A percentile compares a stretch with the other conserved stretches of the same genome.
Conservation (phyloP, 1,140 invertebrate genomes). For the Nephila pilipes region DNA sequence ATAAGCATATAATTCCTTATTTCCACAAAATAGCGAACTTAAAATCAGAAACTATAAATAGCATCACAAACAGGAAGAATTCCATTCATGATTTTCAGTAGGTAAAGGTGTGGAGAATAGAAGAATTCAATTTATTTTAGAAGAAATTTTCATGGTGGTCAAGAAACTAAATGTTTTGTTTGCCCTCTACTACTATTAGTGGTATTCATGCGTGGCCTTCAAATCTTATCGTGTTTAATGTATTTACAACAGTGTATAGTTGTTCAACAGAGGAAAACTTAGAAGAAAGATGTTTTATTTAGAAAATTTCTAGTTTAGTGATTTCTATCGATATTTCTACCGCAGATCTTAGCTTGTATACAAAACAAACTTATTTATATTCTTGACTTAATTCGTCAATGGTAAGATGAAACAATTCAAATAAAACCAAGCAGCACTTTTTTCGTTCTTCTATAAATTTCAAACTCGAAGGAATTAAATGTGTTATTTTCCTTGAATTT, state of each 20-base stretch:
- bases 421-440: background rate
- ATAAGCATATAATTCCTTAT: too few relatives aligned
- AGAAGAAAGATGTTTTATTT: slow-evolving; percentile 14
- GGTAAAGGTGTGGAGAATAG: background rate
- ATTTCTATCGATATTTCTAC: slow-evolving; percentile 4
- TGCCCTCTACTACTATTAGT: background rate
- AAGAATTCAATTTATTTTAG: slow-evolving; percentile 13
- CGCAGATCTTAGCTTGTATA: background rate
- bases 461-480: background rate
- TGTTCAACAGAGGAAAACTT: slow-evolving; percentile 22
- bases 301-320: slow-evolving; percentile 31
- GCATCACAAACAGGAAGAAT: background rate
- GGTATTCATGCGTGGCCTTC: background rate
- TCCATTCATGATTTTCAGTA: background rate
- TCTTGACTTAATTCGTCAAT: slow-evolving; percentile 9
- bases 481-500: slow-evolving; percentile 9
- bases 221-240: background rate
- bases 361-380: slow-evolving; percentile 25
- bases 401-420: background rate
- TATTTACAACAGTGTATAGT: slow-evolving; percentile 13
- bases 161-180: background rate
- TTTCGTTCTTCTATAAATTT: background rate
- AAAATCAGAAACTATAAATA: too few relatives aligned
- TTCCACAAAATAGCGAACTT: too few relatives aligned
- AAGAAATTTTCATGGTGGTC: background rate